These are phyloP conservation scores for Oreotragus oreotragus DNA, from an alignment of 2,113 vertebrate species.

Conservation along the genomic window DNA sequence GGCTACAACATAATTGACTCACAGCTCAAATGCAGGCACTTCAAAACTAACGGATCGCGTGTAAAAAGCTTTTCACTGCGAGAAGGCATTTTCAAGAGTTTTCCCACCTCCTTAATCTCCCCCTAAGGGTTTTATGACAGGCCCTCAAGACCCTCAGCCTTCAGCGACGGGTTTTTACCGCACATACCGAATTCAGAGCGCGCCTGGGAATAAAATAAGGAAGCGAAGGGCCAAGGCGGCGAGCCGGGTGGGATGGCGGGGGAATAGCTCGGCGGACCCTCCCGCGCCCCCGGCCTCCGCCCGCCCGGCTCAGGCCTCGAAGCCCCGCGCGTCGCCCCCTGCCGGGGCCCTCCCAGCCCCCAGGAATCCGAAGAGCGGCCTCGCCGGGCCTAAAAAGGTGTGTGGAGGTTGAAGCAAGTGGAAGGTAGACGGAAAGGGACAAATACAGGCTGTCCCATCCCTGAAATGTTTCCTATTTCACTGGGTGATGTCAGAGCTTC, in stretches of 20 bases:
- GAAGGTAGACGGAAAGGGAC: constrained; percentile 13
- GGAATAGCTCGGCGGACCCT: neutral
- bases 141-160: neutral
- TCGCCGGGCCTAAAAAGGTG: neutral
- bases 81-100: neutral
- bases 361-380: neutral
- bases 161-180: neutral
- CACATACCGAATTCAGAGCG: neutral
- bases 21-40: neutral
- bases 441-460: constrained; percentile 66
- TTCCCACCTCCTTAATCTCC: neutral
- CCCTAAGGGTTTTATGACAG: neutral
- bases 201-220: neutral
- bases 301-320: neutral
- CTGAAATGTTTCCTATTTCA: constrained; percentile 79
- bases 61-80: neutral
- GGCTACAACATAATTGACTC: neutral
- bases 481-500: constrained; percentile 78
- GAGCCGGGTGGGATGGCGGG: neutral
- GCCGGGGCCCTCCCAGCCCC: neutral
- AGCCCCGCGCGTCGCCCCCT: neutral
- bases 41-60: neutral
- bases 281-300: neutral
- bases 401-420: neutral
- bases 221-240: neutral